Base-by-base conservation (phyloP, 2,113 vertebrate genomes). In the Poeciliopsis turrubarensis region DNA sequence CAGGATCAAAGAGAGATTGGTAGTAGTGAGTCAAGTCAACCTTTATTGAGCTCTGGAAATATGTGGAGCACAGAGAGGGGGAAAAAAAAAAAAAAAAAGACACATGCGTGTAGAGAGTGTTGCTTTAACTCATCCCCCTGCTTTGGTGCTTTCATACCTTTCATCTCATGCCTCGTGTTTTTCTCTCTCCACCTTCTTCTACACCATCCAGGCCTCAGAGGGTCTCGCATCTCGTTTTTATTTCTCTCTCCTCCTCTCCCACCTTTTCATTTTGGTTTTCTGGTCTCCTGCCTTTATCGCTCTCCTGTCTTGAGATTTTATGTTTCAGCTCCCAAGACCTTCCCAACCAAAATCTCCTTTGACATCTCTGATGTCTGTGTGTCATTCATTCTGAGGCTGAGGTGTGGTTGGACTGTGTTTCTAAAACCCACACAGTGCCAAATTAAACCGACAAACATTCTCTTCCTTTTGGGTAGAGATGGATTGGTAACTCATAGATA, bases 1-100 rank as follows among this genome's bases (percentile, higher is more conserved):
- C 77, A 63, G 87, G 86, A 91, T 92, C 90, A 92, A 92, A 89
- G 84, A 71, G 63, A 63, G 79, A 87, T 83, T 68, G 84, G 67
- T 91, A 63, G 80, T 87, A 87, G 87, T 84, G 85, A 88, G 82
- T 82, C 81, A 32, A 87, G 80, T 82, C 80, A 75, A 88, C 82
- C 81, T 83, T 87, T 80, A 84, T 82, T 80, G 81, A 79, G 86
- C 83, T 68, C 63, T 73, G 78, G 51, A 88, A 81, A 85, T 78
- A 78, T 84, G 69, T 84, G 86, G 69, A 76, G 80, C 77, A 64
- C 60, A 68, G 47, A 73, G 84, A 68, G 37, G n/a, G 6, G 1
- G 19, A 75, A 30, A 12, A 37, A 37, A 34, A 75, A 30, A 12
- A 37, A 37, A 34, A 34, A 34, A 11, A 10, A 37, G 73, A 70